These are phyloP conservation scores for Merops nubicus DNA, from an alignment of 2,113 vertebrate genomes.

Conservation along the genomic window DNA sequence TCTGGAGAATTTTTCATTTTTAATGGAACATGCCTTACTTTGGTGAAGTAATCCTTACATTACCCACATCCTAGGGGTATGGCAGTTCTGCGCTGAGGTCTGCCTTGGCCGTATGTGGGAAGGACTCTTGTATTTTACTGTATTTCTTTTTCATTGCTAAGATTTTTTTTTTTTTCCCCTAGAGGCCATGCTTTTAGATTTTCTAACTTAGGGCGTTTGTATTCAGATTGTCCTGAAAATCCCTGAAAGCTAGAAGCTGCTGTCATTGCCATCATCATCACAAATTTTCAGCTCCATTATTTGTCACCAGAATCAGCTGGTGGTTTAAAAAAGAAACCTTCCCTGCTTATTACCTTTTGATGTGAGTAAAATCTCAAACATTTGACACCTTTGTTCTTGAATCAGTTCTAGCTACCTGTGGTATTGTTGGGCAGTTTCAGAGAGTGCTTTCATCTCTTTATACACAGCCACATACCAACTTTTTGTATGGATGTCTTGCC, in stretches of 20 bases:
- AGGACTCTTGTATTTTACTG: background rate
- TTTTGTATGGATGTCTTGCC: background rate
- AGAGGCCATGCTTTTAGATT: background rate
- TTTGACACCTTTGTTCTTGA: background rate
- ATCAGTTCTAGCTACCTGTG: accelerated
- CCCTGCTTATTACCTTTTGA: background rate
- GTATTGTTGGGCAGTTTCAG: background rate
- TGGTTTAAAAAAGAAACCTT: background rate
- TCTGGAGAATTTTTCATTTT: background rate
- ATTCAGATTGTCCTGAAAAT: background rate
- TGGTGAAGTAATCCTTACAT: background rate
- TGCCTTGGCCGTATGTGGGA: background rate
- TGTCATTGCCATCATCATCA: background rate
- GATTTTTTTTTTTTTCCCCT: background rate
- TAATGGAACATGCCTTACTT: background rate
- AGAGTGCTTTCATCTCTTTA: background rate
- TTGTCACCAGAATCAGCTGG: background rate
- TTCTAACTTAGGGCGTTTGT: too few relatives aligned
- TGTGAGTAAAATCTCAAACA: background rate
- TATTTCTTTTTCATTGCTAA: background rate
- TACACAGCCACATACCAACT: accelerated
- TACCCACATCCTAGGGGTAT: background rate
- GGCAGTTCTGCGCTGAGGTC: background rate
- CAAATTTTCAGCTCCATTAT: background rate
- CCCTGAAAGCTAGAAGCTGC: background rate